These are phyloP conservation scores for Perca flavescens DNA, from an alignment of 2,113 vertebrate species.

Conservation along the genomic window DNA sequence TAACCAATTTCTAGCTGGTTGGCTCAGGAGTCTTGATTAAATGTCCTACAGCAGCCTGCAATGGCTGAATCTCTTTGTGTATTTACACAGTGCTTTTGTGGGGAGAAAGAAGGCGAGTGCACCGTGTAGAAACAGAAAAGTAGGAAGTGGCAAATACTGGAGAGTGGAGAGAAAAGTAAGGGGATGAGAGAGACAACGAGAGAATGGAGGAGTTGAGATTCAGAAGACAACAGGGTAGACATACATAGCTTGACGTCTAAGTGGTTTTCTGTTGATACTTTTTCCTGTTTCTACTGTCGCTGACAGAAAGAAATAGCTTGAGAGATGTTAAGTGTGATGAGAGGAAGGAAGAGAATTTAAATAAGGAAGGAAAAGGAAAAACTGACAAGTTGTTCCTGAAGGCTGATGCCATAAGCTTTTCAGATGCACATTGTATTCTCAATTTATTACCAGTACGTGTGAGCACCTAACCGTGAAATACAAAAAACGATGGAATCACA, in stretches of 20 bases:
- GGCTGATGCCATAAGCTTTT: constrained; percentile 35
- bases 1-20: not conserved
- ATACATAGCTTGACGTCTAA: constrained; percentile 32
- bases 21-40: constrained; percentile 34
- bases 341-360: constrained; percentile 8
- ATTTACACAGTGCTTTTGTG: constrained; percentile 42
- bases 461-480: constrained; percentile 66
- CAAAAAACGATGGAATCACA: constrained; percentile 47
- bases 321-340: constrained; percentile 43
- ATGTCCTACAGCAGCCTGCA: constrained; percentile 33
- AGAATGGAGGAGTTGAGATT: not conserved
- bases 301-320: constrained; percentile 12
- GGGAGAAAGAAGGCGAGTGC: constrained; percentile 22
- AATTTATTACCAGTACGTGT: constrained; percentile 32
- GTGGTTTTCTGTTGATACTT: constrained; percentile 41
- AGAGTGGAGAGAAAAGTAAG: not conserved
- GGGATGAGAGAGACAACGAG: not conserved
- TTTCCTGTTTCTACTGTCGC: constrained; percentile 3
- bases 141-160: constrained; percentile 9
- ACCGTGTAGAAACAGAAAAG: constrained; percentile 5
- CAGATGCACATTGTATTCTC: constrained; percentile 38
- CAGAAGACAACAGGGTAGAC: not conserved
- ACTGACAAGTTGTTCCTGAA: constrained; percentile 20
- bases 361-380: constrained; percentile 23
- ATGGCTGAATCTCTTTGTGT: constrained; percentile 23